Evolutionary conservation across 2,888 invertebrate species (phyloP), one percentile per base, ranked within the genome.

Genomic region (Xanthostigma xanthostigma): DNA sequence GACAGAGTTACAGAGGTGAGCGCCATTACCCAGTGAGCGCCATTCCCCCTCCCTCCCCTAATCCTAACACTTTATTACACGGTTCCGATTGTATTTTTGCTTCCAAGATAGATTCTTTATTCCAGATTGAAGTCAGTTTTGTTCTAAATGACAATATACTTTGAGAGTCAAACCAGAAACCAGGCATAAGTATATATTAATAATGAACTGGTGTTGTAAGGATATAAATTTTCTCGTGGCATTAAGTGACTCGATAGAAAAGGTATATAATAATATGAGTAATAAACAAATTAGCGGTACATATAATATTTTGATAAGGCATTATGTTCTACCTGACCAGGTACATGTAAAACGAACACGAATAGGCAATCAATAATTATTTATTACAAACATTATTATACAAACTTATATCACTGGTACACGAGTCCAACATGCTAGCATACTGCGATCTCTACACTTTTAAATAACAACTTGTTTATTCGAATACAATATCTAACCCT

Each of bases 221-320:
- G 27, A 27, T 27, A 5, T 27, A 6, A 27, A 5, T 27, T 27
- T 27, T 27, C 27, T 27, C 6, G 6, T 6, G 27, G 27, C 27
- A 27, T 27, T 27, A 27, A 27, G 5, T 6, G 27, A 27, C 27
- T 27, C 27, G 3, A 27, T 27, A 27, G 27, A 27, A 4, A 3
- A 17, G 17, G 17, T 17, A 17, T 17, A 27, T 27, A 27, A 27
- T 27, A 27, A 5, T 27, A 27, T 27, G 27, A 27, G 27, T 27
- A 60, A 60, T 60, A 62, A 63, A 64, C 63, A 64, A 63, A 64
- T 65, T 64, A 64, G 58, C 58, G 55, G 53, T 52, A 53, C 58
- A 60, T 62, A 60, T 59, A 27, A 27, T 27, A 27, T 27, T 27
- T 27, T 27, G 27, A 27, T 27, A 27, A 27, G 27, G 27, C 6